Base-by-base conservation (phyloP, 2,888 invertebrate genomes). In the Coenonympha glycerion region DNA sequence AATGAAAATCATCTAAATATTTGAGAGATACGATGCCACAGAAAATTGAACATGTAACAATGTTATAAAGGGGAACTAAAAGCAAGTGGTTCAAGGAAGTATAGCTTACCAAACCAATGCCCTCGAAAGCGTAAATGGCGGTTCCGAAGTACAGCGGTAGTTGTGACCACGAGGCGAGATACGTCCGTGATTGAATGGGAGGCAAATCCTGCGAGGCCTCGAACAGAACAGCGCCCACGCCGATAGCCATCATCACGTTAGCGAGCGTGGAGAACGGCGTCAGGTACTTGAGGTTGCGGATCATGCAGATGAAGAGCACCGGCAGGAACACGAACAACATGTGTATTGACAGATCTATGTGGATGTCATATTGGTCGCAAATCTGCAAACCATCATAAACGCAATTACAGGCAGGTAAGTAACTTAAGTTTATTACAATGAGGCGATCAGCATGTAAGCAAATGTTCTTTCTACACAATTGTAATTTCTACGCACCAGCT, bases 91-190 rank as follows among this genome's bases (percentile, higher is more conserved):
- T n/a, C n/a, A n/a, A n/a, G n/a, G n/a, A n/a, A n/a, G n/a, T n/a
- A n/a, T n/a, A n/a, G 77, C 89, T 90, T 73, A 93, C 95, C 88
- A 95, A 78, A 47, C 95, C 95, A 59, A 99, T 98, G 56, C 98
- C 99, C 87, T 99, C 99, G 70, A 98, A 99, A 3, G 98, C 95
- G 77, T 95, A 99, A 49, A 99, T 91, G 18, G 96, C 96, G 0
- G 98, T 98, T 37, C 98, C 98, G 71, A 99, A 97, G 76, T 94
- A 99, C 9, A 99, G 83, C 0, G 99, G 98, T 52, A 95, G 80
- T 53, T 88, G 89, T 52, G 76, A 69, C 79, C 90, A 90, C 4
- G 88, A 79, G 0, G 92, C 92, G 9, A 93, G 79, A 58, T 90
- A 91, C 0, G 74, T 75, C 53, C 93, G 88, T 30, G 90, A 84